Evolutionary conservation across 2,113 vertebrate genomes (phyloP), one percentile per base, ranked within the genome.

Genomic region (Xiphophorus couchianus): DNA sequence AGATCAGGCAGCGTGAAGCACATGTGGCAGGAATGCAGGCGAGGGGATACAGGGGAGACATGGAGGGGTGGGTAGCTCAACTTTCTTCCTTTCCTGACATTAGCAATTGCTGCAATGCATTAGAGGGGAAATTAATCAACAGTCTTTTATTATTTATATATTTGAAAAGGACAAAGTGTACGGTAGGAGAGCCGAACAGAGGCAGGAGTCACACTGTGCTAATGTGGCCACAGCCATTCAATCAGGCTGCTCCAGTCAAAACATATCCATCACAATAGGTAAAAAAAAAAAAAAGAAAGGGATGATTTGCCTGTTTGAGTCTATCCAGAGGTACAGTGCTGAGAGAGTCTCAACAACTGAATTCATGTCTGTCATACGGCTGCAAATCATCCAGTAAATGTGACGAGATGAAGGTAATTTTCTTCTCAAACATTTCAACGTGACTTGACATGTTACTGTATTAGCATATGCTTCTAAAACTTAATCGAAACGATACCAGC

Each of bases 81-180:
- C 80, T 79, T 85, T 83, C 71, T 73, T 76, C 62, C 67, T 66
- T 77, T 62, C 69, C 71, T 17, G 22, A 86, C 73, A 77, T 73
- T 76, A 83, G 85, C 73, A 17, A 74, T 76, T 22, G 78, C 86
- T 69, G 77, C 19, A 27, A 66, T 2, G 86, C 84, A 86, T 84
- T 84, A 74, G 76, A 85, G 83, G 61, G 79, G 83, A 89, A 92
- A 88, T 85, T 78, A 88, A 91, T 92, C 88, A 89, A 81, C 66
- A 71, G 83, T 61, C 83, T 85, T 81, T 78, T 67, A 82, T 88
- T 90, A 86, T 88, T 89, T 87, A 83, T 90, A 79, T 83, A 81
- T 88, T 74, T 85, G 68, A 89, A 85, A 86, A 78, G 76, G 82
- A 86, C 84, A 88, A 76, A 84, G 71, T 72, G 68, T 54, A 54